Base-by-base conservation (phyloP, 1,140 invertebrate species). In the Dendroctonus valens region DNA sequence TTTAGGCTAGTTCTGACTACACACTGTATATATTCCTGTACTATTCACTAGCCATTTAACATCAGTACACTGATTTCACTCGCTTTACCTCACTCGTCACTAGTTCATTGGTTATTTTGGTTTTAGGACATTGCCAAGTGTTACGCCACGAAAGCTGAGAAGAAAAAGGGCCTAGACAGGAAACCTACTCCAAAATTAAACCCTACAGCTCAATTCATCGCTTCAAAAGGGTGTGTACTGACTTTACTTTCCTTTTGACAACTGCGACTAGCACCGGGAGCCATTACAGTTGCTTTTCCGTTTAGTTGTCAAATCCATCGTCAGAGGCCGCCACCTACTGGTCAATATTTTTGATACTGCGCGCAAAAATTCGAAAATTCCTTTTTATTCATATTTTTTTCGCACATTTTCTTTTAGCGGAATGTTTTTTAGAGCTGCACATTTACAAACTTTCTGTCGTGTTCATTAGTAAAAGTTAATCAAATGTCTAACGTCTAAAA, bases 181-280 rank as follows among this genome's bases (percentile, higher is more conserved):
- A 84, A 82, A 72, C 75, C 84, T 53, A 78, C 83, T 75, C 82
- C 83, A 70, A 84, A 81, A 71, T 77, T 87, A 55, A 78, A 85
- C 75, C 81, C 82, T 42, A 78, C 80, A 55, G 81, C 80, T 44
- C 76, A 83, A 74, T 84, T 85, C 49, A 74, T 88, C 57, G 79
- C 81, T 57, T 76, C 83, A 4, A 83, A 83, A 82, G 86, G 86
- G 85, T 87, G 81, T 75, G 72, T 78, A 73, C 65, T 42, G 41
- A 46, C 67, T 70, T 53, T 41, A 69, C 66, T 69, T 71, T 70
- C 55, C 61, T 74, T 72, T 69, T 60, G 65, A 71, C 63, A 73
- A 75, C 73, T 77, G 70, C 65, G 69, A 72, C 70, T 74, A 67
- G 59, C 68, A 63, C 68, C 66, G 71, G 73, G 59, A 71, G 71